A percentile compares a stretch with the other conserved stretches of the same genome.
These are phyloP conservation scores for Leptothorax acervorum DNA, from an alignment of 2,888 invertebrate species.

Conservation along the genomic window DNA sequence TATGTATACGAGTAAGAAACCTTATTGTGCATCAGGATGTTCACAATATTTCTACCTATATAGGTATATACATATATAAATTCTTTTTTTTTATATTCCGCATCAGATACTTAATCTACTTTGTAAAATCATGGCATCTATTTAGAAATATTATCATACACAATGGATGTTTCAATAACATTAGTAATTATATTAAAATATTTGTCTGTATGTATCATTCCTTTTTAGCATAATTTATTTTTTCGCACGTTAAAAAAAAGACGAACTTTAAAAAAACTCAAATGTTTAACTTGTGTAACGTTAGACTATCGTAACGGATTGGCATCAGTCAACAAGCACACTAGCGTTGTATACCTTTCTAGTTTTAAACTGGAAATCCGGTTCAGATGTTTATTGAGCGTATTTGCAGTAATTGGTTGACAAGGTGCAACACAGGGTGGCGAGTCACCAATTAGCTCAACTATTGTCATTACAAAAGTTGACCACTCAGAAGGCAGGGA, in stretches of 20 bases:
- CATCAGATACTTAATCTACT: conserved; percentile 62
- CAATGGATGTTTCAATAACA: conserved; percentile 60
- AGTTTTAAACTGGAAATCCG: conserved; percentile 78
- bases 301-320: conserved; percentile 83
- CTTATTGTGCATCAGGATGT: conserved; percentile 41
- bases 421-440: conserved; percentile 80
- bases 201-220: conserved; percentile 56
- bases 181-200: conserved; percentile 71
- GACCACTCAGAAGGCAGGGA: conserved; percentile 79
- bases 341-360: conserved; percentile 79
- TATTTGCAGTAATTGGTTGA: conserved; percentile 79
- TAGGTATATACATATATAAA: conserved; percentile 37
- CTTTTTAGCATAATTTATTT: conserved; percentile 61
- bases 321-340: conserved; percentile 81
- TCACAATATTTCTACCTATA: conserved; percentile 28
- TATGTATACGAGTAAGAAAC: conserved; percentile 45
- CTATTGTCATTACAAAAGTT: conserved; percentile 78
- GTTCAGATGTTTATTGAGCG: conserved; percentile 80
- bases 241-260: conserved; percentile 60
- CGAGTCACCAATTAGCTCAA: conserved; percentile 78
- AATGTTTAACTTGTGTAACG: conserved; percentile 50
- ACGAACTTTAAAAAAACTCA: conserved; percentile 47
- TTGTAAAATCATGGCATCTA: conserved; percentile 70
- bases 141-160: conserved; percentile 66
- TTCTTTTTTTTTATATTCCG: conserved; percentile 43